Base-by-base conservation (phyloP, 2,797 vertebrate species). In the Alcedo atthis region DNA sequence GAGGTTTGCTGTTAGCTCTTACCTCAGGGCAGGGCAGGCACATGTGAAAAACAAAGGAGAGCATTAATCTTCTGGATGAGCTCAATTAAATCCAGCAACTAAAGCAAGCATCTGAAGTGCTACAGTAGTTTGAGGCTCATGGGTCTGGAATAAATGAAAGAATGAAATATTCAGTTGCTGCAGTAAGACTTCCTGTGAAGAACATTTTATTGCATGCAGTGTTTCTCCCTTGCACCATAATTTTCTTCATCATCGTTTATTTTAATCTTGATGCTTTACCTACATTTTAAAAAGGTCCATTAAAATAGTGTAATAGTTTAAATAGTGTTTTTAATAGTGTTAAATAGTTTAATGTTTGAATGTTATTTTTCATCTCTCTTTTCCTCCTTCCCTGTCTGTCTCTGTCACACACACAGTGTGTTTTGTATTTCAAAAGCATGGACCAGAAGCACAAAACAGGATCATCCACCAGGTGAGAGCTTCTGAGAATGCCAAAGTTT, bases 401-500 rank as follows among this genome's bases (percentile, higher is more conserved):
- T 6, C 37, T 2, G 11, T 3, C 22, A 14, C 24, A 7, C 12
- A 6, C 8, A 20, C 2, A 2, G n/a, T n/a, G n/a, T n/a, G n/a
- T n/a, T n/a, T n/a, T 1, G 0, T 20, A 16, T 71, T 74, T 54
- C 21, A 45, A 57, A 59, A 87, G 13, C 22, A 21, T 14, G 32
- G 45, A 20, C 32, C 17, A 75, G 69, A 61, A 57, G 49, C 62
- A 53, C 64, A 48, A 43, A 61, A 43, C 54, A 55, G 45, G n/a
- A 37, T 48, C 55, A 63, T 14, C 46, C 28, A 35, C 26, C 15
- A 13, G 14, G 18, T 19, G 11, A 49, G 12, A 28, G 21, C 28
- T 75, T 14, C 77, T 64, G 62, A 77, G 58, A 20, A 5, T 63
- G 15, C 35, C 54, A 46, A 42, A 51, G 30, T 42, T 64, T 49